Evolutionary conservation across 2,888 invertebrate species (phyloP).

Genomic region (Anoncus sp.): DNA sequence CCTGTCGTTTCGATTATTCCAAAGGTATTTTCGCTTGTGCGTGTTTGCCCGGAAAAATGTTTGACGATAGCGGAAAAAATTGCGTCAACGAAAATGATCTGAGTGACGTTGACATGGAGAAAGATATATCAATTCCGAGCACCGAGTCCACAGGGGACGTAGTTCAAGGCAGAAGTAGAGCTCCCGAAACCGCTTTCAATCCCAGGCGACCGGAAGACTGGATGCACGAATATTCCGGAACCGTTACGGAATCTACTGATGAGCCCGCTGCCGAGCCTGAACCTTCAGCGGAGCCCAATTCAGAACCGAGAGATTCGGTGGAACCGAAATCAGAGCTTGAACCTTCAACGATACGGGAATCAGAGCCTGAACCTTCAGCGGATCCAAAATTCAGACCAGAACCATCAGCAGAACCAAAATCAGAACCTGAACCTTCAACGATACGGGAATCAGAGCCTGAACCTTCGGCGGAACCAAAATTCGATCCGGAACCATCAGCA

Average conservation of each 20-base stretch:
- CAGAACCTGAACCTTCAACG: slow-evolving; percentile 28
- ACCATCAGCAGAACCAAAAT: slow-evolving; percentile 62
- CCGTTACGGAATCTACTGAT: slow-evolving; percentile 50
- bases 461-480: slow-evolving; percentile 75
- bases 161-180: slow-evolving; percentile 77
- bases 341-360: slow-evolving; percentile 70
- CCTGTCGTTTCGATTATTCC: slow-evolving; percentile 87
- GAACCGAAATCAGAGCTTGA: slow-evolving; percentile 61
- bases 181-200: slow-evolving; percentile 64
- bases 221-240: slow-evolving; percentile 64
- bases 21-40: slow-evolving; percentile 87
- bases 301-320: slow-evolving; percentile 41
- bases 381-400: slow-evolving; percentile 71
- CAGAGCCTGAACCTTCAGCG: slow-evolving; percentile 73
- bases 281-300: slow-evolving; percentile 55
- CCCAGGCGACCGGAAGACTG: slow-evolving; percentile 69
- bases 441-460: slow-evolving; percentile 63
- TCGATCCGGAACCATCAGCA: slow-evolving; percentile 64
- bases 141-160: slow-evolving; percentile 69
- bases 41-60: slow-evolving; percentile 86
- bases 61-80: slow-evolving; percentile 83
- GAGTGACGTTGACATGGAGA: slow-evolving; percentile 74
- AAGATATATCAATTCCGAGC: slow-evolving; percentile 64
- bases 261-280: slow-evolving; percentile 64
- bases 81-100: slow-evolving; percentile 80